phyloP scores from a whole-genome alignment of 2,888 invertebrate genomes.

The Phyllotreta cruciferae region DNA sequence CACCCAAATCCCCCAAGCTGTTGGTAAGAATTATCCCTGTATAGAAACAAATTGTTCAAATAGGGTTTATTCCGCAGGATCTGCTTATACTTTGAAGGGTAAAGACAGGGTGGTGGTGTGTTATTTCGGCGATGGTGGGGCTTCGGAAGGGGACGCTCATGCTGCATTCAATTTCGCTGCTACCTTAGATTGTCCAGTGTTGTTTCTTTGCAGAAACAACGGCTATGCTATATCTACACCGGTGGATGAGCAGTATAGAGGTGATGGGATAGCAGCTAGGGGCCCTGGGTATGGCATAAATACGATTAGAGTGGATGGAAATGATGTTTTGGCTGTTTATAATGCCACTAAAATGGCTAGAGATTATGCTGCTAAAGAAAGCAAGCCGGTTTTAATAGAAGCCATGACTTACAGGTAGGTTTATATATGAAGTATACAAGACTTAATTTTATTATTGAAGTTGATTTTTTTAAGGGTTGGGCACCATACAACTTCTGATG shows the following conservation, averaged over 20 bases:
- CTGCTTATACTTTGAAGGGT: slow-evolving; percentile 92
- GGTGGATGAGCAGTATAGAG: slow-evolving; percentile 89
- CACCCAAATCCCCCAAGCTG: slow-evolving; percentile 98
- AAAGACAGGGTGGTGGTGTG: slow-evolving; percentile 66
- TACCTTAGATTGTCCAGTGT: slow-evolving; percentile 90
- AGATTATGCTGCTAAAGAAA: slow-evolving; percentile 72
- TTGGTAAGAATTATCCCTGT: slow-evolving; percentile 49
- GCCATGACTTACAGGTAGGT: slow-evolving; percentile 93
- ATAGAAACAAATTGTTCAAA: neutral
- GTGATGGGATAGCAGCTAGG: slow-evolving; percentile 93
- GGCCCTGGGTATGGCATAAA: slow-evolving; percentile 91
- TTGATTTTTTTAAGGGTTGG: slow-evolving; percentile 72
- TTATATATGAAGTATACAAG: neutral
- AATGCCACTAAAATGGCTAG: slow-evolving; percentile 84
- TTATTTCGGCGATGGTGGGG: slow-evolving; percentile 95
- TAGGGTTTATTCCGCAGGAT: slow-evolving; percentile 64
- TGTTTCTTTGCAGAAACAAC: slow-evolving; percentile 97
- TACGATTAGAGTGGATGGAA: slow-evolving; percentile 93
- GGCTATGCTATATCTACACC: slow-evolving; percentile 99
- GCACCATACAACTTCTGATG: slow-evolving; percentile 98
- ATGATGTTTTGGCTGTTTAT: slow-evolving; percentile 94
- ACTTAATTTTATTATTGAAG: neutral
- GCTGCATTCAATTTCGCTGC: slow-evolving; percentile 99
- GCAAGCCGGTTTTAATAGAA: slow-evolving; percentile 92
- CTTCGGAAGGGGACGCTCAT: slow-evolving; percentile 98